Conservation (phyloP, 2,797 vertebrate species). For the Phrynocephalus vlangalii region DNA sequence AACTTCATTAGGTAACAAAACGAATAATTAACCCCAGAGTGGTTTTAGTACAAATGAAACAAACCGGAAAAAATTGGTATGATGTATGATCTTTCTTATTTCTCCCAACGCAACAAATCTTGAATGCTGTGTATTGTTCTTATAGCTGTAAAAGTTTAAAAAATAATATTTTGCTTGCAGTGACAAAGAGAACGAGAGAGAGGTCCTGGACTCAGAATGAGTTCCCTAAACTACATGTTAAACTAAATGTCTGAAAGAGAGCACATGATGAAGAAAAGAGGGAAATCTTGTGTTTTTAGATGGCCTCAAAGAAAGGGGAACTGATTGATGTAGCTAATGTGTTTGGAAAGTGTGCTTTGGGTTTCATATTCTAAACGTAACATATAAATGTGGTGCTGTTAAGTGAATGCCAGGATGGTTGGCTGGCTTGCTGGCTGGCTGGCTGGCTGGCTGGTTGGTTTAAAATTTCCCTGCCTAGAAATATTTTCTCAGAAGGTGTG, state of each 20-base stretch:
- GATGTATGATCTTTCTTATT: conserved; percentile 6
- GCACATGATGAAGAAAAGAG: conserved; percentile 57
- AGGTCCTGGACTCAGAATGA: conserved; percentile 70
- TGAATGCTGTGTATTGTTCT: conserved; percentile 39
- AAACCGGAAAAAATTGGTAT: background rate
- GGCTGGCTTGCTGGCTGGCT: too few relatives aligned
- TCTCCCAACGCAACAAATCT: conserved; percentile 51
- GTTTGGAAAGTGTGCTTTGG: conserved; percentile 26
- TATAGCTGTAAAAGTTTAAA: conserved; percentile 65
- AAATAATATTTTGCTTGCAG: conserved; percentile 68
- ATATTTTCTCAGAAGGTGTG: background rate
- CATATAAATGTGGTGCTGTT: background rate
- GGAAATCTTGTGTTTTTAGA: conserved; percentile 48
- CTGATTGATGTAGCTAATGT: conserved; percentile 39
- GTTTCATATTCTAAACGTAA: conserved; percentile 54
- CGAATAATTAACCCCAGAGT: too few relatives aligned
- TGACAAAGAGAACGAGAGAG: conserved; percentile 64
- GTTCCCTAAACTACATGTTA: conserved; percentile 63
- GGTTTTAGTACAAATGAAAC: too few relatives aligned
- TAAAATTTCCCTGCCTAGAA: background rate
- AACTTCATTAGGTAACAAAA: too few relatives aligned
- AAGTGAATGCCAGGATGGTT: background rate
- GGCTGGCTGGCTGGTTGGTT: background rate
- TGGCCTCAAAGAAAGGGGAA: conserved; percentile 43
- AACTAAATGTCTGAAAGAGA: conserved; percentile 61